Evolutionary conservation across 2,797 vertebrate genomes (phyloP), one percentile per base, ranked within the genome.

Genomic region (Phoxinus dragarum): DNA sequence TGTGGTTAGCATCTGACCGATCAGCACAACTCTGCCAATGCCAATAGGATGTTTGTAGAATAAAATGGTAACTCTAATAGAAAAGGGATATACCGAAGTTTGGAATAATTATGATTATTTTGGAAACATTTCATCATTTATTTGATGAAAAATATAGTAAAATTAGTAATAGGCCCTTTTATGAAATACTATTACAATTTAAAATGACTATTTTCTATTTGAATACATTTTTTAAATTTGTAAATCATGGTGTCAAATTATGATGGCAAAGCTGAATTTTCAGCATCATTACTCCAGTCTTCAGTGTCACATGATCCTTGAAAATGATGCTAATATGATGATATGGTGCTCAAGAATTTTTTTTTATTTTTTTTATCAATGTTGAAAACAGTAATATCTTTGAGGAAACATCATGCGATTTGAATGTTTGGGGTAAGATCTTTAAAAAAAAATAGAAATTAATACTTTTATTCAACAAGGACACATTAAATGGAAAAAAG

Each of bases 21-120:
- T 85, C 77, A 85, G 42, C 83, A 80, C 56, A 80, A 42, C 77
- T 64, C 54, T 5, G 40, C 40, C 12, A n/a, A n/a, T 12, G 2
- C 7, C 17, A 1, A 3, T 38, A n/a, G 2, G 4, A 27, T 52
- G 9, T 81, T 81, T 52, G 44, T 6, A 47, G 10, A 49, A 14
- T 10, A 69, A 69, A 10, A 66, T 21, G 44, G 5, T 14, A 49
- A 36, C 31, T 68, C 38, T 76, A 76, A 56, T 16, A 12, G 11
- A 56, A 76, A 36, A 1, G 1, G 34, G 38, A 10, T 3, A 1
- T 8, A 14, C 11, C 14, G 31, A 14, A 27, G 11, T 61, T 27
- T 61, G 4, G 4, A 61, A 27, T 61, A 61, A 12, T 5, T 61
- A 12, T 0, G 10, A 12, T 27, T 61, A 12, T 61, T 11, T 61